Base-by-base conservation (phyloP, 1,140 invertebrate species). In the Epicauta chinensis region DNA sequence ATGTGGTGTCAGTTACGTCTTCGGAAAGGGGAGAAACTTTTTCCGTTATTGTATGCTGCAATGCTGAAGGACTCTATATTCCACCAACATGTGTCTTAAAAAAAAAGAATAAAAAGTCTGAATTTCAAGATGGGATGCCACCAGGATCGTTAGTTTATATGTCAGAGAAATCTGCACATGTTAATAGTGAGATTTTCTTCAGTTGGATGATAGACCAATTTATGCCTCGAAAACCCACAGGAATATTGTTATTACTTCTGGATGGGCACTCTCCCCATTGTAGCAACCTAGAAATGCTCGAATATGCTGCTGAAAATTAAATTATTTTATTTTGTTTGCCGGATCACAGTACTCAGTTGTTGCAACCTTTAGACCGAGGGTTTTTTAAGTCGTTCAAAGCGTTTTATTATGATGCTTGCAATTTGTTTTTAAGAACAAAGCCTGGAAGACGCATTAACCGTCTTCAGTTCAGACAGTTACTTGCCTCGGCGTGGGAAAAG, bases 61-160 rank as follows among this genome's bases (percentile, higher is more conserved):
- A n/a, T n/a, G n/a, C n/a, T n/a, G n/a, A n/a, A n/a, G n/a, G n/a
- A n/a, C n/a, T n/a, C n/a, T n/a, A n/a, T n/a, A n/a, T n/a, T n/a
- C n/a, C n/a, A n/a, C n/a, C n/a, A n/a, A n/a, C n/a, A n/a, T n/a
- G n/a, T n/a, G n/a, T n/a, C n/a, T n/a, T n/a, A n/a, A n/a, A n/a
- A n/a, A n/a, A n/a, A n/a, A n/a, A n/a, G n/a, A n/a, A n/a, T n/a
- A n/a, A n/a, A n/a, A n/a, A n/a, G n/a, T n/a, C n/a, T n/a, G n/a
- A n/a, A n/a, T n/a, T n/a, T 64, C 50, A 63, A 50, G 62, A 68
- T 37, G 60, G 59, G 9, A 41, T 71, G 34, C 70, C 69, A 17
- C 50, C 51, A 16, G 64, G 65, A 6, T 64, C 59, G 14, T 17
- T 48, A 23, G 58, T 66, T 12, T 63, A 52, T 12, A 67, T 71